A percentile compares a stretch with the other conserved stretches of the same genome.
Evolutionary conservation across 2,113 vertebrate species (phyloP).

Genomic region (Sphyrna mokarran): DNA sequence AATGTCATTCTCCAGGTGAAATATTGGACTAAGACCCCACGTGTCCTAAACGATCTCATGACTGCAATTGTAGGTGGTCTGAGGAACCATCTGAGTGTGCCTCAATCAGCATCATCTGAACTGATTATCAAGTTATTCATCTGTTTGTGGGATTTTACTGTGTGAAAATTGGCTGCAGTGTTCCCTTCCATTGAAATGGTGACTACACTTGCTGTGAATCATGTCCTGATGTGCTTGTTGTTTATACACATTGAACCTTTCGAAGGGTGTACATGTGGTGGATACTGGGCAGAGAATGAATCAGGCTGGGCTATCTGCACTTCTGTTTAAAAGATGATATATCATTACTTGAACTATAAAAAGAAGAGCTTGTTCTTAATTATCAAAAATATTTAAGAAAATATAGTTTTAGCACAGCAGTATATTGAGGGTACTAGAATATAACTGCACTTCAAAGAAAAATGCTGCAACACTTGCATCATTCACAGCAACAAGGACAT

Average conservation of each 20-base stretch:
- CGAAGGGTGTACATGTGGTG: background rate
- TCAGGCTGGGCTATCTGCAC: background rate
- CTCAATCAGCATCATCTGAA: background rate
- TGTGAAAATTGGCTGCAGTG: background rate
- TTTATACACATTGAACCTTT: background rate
- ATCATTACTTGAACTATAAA: background rate
- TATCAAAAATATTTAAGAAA: background rate
- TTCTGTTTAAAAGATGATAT: background rate
- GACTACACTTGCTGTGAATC: background rate
- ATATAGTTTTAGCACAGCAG: background rate
- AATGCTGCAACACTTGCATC: too few species aligned
- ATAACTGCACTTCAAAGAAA: too few species aligned
- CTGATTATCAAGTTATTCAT: background rate
- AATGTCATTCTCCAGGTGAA: too few species aligned
- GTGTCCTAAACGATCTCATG: too few species aligned
- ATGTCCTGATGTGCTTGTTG: background rate
- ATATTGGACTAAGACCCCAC: too few species aligned
- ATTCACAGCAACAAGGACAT: background rate
- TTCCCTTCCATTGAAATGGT: too few species aligned
- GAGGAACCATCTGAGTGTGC: background rate
- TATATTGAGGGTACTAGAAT: background rate
- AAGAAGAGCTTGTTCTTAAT: background rate
- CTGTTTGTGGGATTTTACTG: background rate
- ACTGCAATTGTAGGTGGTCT: too few species aligned
- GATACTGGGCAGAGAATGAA: background rate